These are phyloP conservation scores for Sebastiscus albofasciatus DNA, from an alignment of 2,797 vertebrate genomes.

Conservation along the genomic window DNA sequence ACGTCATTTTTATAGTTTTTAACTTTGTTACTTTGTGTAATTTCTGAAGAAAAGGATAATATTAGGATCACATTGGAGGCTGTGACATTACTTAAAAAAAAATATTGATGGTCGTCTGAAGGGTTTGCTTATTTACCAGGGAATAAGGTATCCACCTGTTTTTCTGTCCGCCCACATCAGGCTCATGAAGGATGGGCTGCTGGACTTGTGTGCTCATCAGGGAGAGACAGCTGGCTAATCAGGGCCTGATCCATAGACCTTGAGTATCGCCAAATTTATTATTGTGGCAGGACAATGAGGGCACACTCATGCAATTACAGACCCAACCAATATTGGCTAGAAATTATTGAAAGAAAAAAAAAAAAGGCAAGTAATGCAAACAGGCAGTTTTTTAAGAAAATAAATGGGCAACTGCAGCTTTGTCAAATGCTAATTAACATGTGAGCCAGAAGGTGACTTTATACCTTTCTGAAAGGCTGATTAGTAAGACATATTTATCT, in stretches of 20 bases:
- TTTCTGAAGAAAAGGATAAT: neutral
- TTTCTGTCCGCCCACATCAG: conserved; percentile 83
- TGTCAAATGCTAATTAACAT: conserved; percentile 62
- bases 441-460: conserved; percentile 19
- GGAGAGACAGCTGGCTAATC: conserved; percentile 84
- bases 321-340: conserved; percentile 78
- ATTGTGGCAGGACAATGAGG: conserved; percentile 89
- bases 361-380: conserved; percentile 68
- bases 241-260: conserved; percentile 85
- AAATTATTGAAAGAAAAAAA: conserved; percentile 71
- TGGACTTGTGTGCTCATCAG: conserved; percentile 76
- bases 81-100: neutral
- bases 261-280: conserved; percentile 86
- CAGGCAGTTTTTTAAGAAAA: conserved; percentile 68
- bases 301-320: conserved; percentile 79
- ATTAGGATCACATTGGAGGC: neutral
- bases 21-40: neutral
- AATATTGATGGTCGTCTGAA: conserved; percentile 19
- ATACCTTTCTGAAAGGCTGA: conserved; percentile 10
- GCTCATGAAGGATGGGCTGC: conserved; percentile 79
- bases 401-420: conserved; percentile 55
- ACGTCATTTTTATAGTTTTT: conserved; percentile 1
- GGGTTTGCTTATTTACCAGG: conserved; percentile 56
- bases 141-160: conserved; percentile 73
- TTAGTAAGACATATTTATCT: conserved; percentile 5